Evolutionary conservation across 2,113 vertebrate species (phyloP), one percentile per base, ranked within the genome.

Genomic region (Stegostoma tigrinum): DNA sequence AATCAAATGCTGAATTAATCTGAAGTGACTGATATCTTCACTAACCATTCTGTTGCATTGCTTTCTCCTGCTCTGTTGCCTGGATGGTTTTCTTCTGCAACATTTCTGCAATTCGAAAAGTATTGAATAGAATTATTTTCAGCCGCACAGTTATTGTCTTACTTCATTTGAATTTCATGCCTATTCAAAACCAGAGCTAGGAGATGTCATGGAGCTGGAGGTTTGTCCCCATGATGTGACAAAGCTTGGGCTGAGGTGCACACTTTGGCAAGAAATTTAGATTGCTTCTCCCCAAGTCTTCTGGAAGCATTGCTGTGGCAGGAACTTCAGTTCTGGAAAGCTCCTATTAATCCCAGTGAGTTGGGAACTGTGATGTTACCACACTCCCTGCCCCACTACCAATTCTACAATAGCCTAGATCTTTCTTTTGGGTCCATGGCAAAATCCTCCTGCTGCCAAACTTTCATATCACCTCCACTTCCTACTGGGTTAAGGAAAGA

Each of bases 41-140:
- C 97, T 98, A 97, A 97, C 97, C 97, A 97, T 97, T 97, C 96
- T 96, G 97, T 83, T 95, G 96, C 95, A 95, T 96, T 0, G 4
- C 55, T 5, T 5, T 94, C 96, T 97, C 96, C 96, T 96, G 96
- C 80, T 52, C 86, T 85, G 95, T 96, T 96, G 4, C 7, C 30
- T 96, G n/a, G 7, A 48, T 83, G 48, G 85, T 95, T 96, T 97
- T 97, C 83, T 64, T 97, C 96, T 96, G 96, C n/a, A 98, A 96
- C 96, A 97, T 4, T 96, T 95, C 98, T 98, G 97, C n/a, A 85
- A 95, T 38, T 93, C 38, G 89, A 93, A 83, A 83, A 45, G 34
- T 78, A 83, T 19, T 0, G 24, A 34, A 66, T n/a, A 61, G 61
- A 23, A 10, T 66, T 66, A 66, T 15, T 34, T 3, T 90, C 12